Percentiles rank a stretch among this genome's conserved stretches.
Conservation (phyloP, 2,797 vertebrate species). For the Anableps anableps region DNA sequence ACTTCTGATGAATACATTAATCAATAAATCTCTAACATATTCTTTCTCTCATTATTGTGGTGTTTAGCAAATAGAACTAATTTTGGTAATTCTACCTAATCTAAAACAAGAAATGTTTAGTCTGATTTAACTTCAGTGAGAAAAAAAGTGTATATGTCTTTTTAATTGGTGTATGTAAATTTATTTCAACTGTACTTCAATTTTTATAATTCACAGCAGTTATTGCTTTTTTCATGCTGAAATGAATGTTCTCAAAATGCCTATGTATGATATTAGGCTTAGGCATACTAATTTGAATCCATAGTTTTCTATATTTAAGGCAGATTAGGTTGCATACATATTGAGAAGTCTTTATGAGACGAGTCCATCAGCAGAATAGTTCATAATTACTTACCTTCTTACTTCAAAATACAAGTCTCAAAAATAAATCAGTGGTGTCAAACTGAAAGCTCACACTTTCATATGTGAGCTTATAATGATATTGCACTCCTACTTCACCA, state of each 20-base stretch:
- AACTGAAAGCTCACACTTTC: not conserved
- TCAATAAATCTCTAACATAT: no score
- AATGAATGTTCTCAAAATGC: not conserved
- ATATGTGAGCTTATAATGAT: not conserved
- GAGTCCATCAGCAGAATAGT: not conserved
- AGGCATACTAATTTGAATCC: not conserved
- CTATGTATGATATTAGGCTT: not conserved
- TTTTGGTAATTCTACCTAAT: no score
- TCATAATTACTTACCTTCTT: slow-evolving; percentile 1
- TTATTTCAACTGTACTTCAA: no score
- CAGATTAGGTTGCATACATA: not conserved
- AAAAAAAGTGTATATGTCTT: no score
- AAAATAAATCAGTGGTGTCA: not conserved
- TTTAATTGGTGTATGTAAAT: no score
- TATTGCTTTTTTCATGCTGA: not conserved
- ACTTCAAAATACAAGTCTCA: not conserved
- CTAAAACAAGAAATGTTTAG: no score
- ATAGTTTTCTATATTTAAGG: not conserved
- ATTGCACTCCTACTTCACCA: not conserved
- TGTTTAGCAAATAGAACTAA: no score
- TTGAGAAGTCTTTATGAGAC: not conserved
- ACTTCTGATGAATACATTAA: no score
- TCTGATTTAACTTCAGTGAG: no score
- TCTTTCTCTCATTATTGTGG: no score
- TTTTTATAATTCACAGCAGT: not conserved